These are phyloP conservation scores for Caenorhabditis tropicalis DNA, from an alignment of 1,140 invertebrate species.

Conservation along the genomic window DNA sequence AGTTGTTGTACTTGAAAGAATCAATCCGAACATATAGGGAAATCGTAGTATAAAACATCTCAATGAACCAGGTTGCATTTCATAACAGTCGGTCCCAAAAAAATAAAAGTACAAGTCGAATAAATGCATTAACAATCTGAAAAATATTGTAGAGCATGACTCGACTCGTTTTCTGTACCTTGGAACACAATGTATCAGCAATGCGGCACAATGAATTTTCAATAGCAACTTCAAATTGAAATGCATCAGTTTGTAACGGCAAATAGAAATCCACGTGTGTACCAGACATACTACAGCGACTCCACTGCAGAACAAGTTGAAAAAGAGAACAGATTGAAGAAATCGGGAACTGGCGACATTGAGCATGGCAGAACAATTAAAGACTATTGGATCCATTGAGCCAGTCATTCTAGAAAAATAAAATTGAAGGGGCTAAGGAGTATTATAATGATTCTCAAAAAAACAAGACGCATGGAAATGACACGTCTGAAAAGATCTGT, in stretches of 20 bases:
- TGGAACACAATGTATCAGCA: conserved; percentile 2
- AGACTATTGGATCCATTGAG: neutral
- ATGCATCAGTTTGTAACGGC: conserved; percentile 38
- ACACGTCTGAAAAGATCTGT: too few relatives aligned
- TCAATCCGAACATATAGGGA: conserved; percentile 8
- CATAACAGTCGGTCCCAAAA: neutral
- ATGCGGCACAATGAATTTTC: conserved; percentile 9
- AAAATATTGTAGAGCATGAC: neutral
- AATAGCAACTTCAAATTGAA: conserved; percentile 13
- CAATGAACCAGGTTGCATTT: neutral
- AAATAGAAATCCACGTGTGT: neutral
- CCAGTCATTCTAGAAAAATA: neutral
- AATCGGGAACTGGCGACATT: neutral
- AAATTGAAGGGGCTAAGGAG: too few relatives aligned
- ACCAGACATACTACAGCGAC: neutral
- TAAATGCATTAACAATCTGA: neutral
- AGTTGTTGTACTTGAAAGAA: neutral
- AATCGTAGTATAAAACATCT: neutral
- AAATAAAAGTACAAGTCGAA: conserved; percentile 9
- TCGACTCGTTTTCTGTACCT: neutral
- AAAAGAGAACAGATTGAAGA: neutral
- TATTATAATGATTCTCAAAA: too few relatives aligned
- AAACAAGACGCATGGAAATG: too few relatives aligned
- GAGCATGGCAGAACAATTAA: neutral
- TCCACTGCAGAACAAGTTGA: neutral